Evolutionary conservation across 2,888 invertebrate genomes (phyloP).

Genomic region (Heliconius sara): DNA sequence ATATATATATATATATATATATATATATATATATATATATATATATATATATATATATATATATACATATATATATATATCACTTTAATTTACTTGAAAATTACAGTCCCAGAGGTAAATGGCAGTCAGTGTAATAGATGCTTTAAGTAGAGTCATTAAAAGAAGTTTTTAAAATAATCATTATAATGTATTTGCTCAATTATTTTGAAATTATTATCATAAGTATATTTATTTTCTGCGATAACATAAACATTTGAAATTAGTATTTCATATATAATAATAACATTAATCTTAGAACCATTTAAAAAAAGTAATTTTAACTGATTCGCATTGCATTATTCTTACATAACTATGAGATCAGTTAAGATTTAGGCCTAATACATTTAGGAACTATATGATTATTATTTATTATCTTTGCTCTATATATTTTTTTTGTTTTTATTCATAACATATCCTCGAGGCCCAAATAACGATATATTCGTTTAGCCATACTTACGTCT

Average conservation of each 20-base stretch:
- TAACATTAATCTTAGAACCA: not conserved
- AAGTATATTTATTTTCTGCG: not conserved
- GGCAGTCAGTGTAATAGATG: not conserved
- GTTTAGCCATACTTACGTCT: constrained; percentile 44
- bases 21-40: too few relatives aligned
- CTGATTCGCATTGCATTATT: constrained; percentile 13
- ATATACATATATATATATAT: too few relatives aligned
- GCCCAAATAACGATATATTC: constrained; percentile 24
- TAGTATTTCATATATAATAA: not conserved
- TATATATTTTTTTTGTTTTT: not conserved
- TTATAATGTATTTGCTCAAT: not conserved
- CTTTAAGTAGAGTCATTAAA: not conserved
- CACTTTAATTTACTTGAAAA: not conserved
- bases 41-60: too few relatives aligned
- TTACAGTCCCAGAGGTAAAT: not conserved
- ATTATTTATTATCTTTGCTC: not conserved
- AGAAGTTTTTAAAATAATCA: not conserved
- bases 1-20: too few relatives aligned
- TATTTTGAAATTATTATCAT: not conserved
- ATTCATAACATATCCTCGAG: not conserved
- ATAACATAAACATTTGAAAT: not conserved
- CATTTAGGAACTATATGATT: not conserved
- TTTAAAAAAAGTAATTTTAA: not conserved
- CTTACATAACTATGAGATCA: constrained; percentile 9
- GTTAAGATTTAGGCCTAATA: not conserved